These are phyloP conservation scores for Callipepla squamata DNA, from an alignment of 2,113 vertebrate genomes.

Conservation along the genomic window DNA sequence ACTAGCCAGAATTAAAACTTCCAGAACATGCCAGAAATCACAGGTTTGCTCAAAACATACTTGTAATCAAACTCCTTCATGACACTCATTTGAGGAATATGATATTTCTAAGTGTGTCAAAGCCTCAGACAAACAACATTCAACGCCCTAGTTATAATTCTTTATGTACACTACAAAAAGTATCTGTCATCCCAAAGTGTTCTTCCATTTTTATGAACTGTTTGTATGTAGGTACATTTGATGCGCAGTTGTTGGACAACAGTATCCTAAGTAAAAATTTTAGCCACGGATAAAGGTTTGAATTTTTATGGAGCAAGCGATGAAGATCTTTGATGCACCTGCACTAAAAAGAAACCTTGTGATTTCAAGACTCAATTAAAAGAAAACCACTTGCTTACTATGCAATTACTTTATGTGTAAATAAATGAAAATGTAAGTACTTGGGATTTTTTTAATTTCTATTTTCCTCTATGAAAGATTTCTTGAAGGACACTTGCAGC, in stretches of 20 bases:
- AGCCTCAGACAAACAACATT: background rate
- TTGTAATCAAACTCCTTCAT: background rate
- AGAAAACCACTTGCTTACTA: background rate
- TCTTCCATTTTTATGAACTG: background rate
- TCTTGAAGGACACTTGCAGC: background rate
- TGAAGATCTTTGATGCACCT: background rate
- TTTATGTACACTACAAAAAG: background rate
- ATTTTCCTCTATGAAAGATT: background rate
- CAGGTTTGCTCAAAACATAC: background rate
- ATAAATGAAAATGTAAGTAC: background rate
- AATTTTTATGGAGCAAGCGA: background rate
- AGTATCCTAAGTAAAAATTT: background rate
- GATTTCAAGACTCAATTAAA: background rate
- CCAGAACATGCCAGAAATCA: background rate
- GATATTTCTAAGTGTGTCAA: background rate
- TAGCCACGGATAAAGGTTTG: background rate
- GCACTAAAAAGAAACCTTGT: background rate
- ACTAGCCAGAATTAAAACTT: slow-evolving; percentile 8
- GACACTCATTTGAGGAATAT: background rate
- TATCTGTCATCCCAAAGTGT: background rate
- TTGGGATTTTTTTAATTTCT: background rate
- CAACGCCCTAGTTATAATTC: background rate
- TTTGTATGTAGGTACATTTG: background rate
- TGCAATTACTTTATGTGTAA: background rate
- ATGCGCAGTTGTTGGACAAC: background rate